These are phyloP conservation scores for Eristalis pertinax DNA, from an alignment of 2,888 invertebrate species.

Conservation along the genomic window DNA sequence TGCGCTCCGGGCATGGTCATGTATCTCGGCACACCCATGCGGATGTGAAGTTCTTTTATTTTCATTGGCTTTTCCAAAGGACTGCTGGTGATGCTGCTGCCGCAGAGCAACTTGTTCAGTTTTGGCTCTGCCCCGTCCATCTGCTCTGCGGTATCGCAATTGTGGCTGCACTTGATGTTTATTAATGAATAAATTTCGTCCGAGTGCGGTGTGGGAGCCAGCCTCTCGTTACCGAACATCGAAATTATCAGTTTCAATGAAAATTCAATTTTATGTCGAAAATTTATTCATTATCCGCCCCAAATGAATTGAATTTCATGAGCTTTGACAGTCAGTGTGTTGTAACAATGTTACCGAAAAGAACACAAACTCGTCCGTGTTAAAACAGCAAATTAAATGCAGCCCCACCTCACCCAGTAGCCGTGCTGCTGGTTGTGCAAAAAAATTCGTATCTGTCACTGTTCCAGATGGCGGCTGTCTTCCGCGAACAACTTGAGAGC, in stretches of 20 bases:
- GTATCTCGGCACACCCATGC: conserved; percentile 28
- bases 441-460: background rate
- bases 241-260: conserved; percentile 26
- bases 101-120: background rate
- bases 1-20: background rate
- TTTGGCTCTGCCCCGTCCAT: conserved; percentile 19
- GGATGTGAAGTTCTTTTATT: conserved; percentile 24
- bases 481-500: background rate
- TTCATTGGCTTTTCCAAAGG: background rate
- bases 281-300: background rate
- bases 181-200: conserved; percentile 62
- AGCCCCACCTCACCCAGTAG: background rate
- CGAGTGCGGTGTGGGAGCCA: background rate
- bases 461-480: background rate
- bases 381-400: background rate
- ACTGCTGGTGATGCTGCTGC: background rate
- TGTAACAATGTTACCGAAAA: background rate
- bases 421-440: background rate
- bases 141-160: conserved; percentile 61
- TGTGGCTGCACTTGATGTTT: conserved; percentile 58
- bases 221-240: conserved; percentile 5
- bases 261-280: conserved; percentile 10
- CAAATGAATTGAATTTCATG: background rate
- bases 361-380: background rate
- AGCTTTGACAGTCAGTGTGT: background rate